phyloP scores from a whole-genome alignment of 2,888 invertebrate genomes.

The Harpagoxenus sublaevis region DNA sequence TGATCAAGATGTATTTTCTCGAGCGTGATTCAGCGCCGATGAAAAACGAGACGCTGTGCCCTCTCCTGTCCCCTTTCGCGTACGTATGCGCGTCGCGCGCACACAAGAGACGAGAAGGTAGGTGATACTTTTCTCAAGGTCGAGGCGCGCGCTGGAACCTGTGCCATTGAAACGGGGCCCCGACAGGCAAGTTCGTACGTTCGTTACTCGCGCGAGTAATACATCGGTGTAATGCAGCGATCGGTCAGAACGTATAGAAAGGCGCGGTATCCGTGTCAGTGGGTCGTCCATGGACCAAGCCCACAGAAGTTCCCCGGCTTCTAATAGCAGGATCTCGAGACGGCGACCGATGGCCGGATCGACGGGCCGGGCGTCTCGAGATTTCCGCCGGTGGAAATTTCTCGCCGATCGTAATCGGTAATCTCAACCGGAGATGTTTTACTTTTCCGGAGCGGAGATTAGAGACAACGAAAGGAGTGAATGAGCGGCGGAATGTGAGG shows the following conservation, averaged over 20 bases:
- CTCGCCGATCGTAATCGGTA: background rate
- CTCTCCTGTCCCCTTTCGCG: background rate
- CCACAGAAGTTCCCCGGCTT: constrained; percentile 73
- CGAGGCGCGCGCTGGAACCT: background rate
- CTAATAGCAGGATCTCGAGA: constrained; percentile 61
- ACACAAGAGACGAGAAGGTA: background rate
- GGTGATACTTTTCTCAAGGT: constrained; percentile 16
- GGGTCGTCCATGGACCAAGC: constrained; percentile 83
- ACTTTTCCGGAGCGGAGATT: constrained; percentile 6
- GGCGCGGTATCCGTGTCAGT: constrained; percentile 83
- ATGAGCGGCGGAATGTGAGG: background rate
- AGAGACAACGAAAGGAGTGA: background rate
- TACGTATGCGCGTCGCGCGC: background rate
- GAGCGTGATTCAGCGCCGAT: constrained; percentile 39
- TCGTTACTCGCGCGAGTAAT: constrained; percentile 49
- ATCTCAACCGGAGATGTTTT: constrained; percentile 40
- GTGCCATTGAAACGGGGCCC: constrained; percentile 51
- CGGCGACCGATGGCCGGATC: constrained; percentile 37
- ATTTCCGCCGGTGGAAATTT: constrained; percentile 34
- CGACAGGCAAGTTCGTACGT: constrained; percentile 36
- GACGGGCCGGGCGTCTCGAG: background rate
- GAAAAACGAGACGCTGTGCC: constrained; percentile 29
- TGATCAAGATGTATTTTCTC: constrained; percentile 61
- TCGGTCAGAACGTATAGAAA: constrained; percentile 76
- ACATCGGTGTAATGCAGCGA: constrained; percentile 33